Evolutionary conservation across 1,140 invertebrate species (phyloP), one percentile per base, ranked within the genome.

Genomic region (Nilaparvata lugens): DNA sequence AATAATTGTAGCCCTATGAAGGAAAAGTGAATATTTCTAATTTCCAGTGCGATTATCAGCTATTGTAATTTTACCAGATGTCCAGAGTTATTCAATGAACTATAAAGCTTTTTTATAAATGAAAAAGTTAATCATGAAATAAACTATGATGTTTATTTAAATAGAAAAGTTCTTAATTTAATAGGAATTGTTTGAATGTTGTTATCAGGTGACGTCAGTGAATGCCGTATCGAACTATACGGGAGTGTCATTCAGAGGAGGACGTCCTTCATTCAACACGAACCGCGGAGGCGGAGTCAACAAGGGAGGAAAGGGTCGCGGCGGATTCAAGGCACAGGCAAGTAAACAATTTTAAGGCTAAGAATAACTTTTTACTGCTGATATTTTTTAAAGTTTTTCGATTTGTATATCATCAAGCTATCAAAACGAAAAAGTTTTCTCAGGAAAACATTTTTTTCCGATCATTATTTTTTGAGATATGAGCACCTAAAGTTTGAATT

Each of bases 301-400:
- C 14, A 70, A 69, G 52, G 62, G 64, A 24, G 66, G 69, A 28
- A 69, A 72, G 48, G 73, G 74, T 5, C 75, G 76, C 61, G 76
- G 76, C 61, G 76, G 75, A 16, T 74, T 70, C n/a, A 72, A 71
- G 52, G 72, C 75, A 71, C 75, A 75, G 72, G 74, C 76, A 70
- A 64, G 19, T 25, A 25, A n/a, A 52, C 19, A 21, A 52, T 38
- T 28, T 35, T 23, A 11, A 25, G 13, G 6, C 14, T 9, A 9
- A 9, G 9, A 5, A 51, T 18, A 51, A 11, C 5, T 51, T 28
- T 19, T 24, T 21, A 5, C 31, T 54, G 9, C 9, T 13, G 21
- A 5, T 13, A 23, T 13, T 13, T 54, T n/a, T n/a, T n/a, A n/a
- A n/a, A n/a, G n/a, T n/a, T n/a, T n/a, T n/a, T n/a, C n/a, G n/a